A percentile compares a stretch with the other conserved stretches of the same genome.
Conservation (phyloP, 2,888 invertebrate genomes). For the Trachelus tabidus region DNA sequence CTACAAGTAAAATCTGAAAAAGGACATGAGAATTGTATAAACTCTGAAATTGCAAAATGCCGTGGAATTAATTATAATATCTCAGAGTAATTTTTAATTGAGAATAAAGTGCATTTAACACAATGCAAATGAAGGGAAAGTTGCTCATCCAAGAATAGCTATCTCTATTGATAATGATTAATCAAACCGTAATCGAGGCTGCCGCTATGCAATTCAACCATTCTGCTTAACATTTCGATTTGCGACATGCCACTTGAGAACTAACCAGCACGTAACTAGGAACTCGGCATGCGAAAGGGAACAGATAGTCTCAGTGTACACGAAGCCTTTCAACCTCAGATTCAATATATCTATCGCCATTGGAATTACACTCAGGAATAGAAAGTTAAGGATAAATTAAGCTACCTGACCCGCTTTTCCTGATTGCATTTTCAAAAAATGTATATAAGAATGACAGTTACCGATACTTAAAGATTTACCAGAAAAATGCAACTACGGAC, state of each 20-base stretch:
- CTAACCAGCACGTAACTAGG: no score
- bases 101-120: no score
- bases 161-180: background rate
- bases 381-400: constrained; percentile 48
- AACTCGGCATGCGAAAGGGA: no score
- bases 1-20: constrained; percentile 48
- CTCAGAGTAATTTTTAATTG: no score
- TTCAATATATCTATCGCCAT: constrained; percentile 9
- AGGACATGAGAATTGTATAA: background rate
- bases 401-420: background rate
- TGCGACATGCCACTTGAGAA: background rate
- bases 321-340: background rate
- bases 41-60: background rate
- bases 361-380: constrained; percentile 41
- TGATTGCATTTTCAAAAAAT: background rate
- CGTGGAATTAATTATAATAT: background rate
- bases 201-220: background rate
- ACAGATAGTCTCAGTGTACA: background rate
- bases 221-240: constrained; percentile 1
- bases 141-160: background rate
- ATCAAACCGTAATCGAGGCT: background rate
- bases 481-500: no score
- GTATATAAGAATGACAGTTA: background rate
- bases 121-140: background rate
- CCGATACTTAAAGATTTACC: no score